Evolutionary conservation across 2,888 invertebrate genomes (phyloP), one percentile per base, ranked within the genome.

Genomic region (Agrotis ipsilon): DNA sequence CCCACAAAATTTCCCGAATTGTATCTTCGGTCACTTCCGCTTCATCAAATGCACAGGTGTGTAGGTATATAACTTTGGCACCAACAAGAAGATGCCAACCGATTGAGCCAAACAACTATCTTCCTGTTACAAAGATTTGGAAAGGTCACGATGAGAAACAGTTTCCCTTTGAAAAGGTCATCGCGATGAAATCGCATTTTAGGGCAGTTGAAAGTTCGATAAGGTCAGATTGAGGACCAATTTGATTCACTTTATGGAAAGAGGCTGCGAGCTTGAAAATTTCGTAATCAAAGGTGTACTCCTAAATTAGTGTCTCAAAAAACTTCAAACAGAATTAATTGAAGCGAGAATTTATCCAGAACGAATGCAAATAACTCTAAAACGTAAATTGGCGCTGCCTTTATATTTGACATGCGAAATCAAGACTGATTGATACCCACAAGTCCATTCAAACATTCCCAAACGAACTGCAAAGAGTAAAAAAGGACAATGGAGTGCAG

Each of bases 341-440:
- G 52, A 55, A 63, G 21, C 32, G n/a, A 51, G n/a, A 52, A 45
- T 27, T 13, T 27, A 64, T 60, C 39, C 63, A 46, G 32, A 65
- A 62, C 48, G 18, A 63, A 66, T 51, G 19, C 39, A 66, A 55
- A 24, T 6, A 59, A 52, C 48, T 46, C n/a, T 16, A 19, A 27
- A 58, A 32, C 24, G 18, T 46, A 72, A 82, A 82, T 73, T 82
- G 60, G 67, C 63, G 61, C n/a, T 45, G 54, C 45, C 59, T 80
- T 67, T 73, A 46, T 48, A 58, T 74, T 65, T 65, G 57, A 49
- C 61, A 65, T 68, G 75, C 61, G 51, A 68, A 79, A 83, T 80
- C 51, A 74, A 66, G 49, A 68, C 58, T 45, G 59, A 74, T 79
- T 80, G 75, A 80, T 80, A 80, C 79, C 65, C 75, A 83, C 51